Evolutionary conservation across 2,888 invertebrate genomes (phyloP), one percentile per base, ranked within the genome.

Genomic region (Cheilosia urbana): DNA sequence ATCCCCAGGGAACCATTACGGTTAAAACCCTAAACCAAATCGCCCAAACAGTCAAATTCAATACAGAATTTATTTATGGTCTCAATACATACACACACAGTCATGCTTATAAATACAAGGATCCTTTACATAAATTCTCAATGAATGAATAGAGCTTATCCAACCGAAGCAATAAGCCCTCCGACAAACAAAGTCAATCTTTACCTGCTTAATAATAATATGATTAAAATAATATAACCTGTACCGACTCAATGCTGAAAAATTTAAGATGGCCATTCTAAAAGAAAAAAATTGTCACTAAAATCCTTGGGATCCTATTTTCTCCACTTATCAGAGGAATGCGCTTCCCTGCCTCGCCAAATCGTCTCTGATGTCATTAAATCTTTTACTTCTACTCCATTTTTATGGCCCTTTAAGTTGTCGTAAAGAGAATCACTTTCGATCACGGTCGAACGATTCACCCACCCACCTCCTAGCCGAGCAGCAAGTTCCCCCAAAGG

Each of bases 341-440:
- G 55, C 63, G 49, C 49, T 62, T 58, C 66, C 40, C 17, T n/a
- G n/a, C 37, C 17, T 45, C 11, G 27, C 13, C n/a, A 65, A 60
- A 40, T 47, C 57, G 69, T 71, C 75, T 17, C 21, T 47, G n/a
- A n/a, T n/a, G 62, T 75, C 63, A 66, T 85, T 58, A 76, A 76
- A 79, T 84, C 84, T 75, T 84, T 75, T 47, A 71, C 79, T 69
- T 66, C 51, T 45, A 34, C 42, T 71, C 63, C 47, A 24, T 27
- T 73, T 85, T 80, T 71, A 80, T 72, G 37, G 62, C 66, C 34
- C 62, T 80, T 85, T 71, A 85, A 80, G 55, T 72, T 80, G 71
- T 76, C 84, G 80, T 85, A 80, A 85, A 76, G 57, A 65, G 57
- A 75, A 79, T 76, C 58, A 72, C 77, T 60, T 51, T 49, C 45